Evolutionary conservation across 2,888 invertebrate species (phyloP).

Genomic region (Campoplex capitator): DNA sequence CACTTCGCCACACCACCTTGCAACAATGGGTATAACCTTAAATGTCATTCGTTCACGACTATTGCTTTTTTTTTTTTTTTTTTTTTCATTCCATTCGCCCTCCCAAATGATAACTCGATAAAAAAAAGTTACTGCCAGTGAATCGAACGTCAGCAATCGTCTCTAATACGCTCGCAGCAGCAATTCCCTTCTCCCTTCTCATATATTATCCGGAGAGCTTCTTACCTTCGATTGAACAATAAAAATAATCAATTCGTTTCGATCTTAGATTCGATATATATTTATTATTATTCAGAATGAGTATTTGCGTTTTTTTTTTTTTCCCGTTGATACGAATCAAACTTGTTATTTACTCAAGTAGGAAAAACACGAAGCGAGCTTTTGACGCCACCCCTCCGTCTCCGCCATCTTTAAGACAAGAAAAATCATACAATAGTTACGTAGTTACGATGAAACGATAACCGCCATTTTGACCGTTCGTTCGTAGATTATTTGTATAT

Average conservation of each 20-base stretch:
- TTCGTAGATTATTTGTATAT: not conserved
- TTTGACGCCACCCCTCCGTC: not conserved
- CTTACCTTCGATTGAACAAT: not conserved
- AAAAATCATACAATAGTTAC: too few relatives aligned
- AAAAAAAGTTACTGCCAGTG: not conserved
- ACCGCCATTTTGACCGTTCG: not conserved
- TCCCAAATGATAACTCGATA: not conserved
- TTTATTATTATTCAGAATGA: not conserved
- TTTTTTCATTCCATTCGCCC: not conserved
- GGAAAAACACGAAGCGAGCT: not conserved
- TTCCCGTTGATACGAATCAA: not conserved
- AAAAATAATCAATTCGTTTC: not conserved
- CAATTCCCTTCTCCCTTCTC: not conserved
- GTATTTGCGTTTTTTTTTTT: not conserved
- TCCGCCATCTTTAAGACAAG: not conserved
- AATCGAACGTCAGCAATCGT: not conserved
- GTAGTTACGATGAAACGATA: not conserved
- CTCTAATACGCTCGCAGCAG: not conserved
- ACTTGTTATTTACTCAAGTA: not conserved
- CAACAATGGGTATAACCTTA: conserved; percentile 15
- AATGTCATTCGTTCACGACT: conserved; percentile 54
- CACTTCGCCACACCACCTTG: not conserved
- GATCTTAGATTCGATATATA: not conserved
- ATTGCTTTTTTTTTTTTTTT: conserved; percentile 20
- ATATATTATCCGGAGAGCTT: not conserved